Evolutionary conservation across 2,797 vertebrate genomes (phyloP).

Genomic region (Miichthys miiuy): DNA sequence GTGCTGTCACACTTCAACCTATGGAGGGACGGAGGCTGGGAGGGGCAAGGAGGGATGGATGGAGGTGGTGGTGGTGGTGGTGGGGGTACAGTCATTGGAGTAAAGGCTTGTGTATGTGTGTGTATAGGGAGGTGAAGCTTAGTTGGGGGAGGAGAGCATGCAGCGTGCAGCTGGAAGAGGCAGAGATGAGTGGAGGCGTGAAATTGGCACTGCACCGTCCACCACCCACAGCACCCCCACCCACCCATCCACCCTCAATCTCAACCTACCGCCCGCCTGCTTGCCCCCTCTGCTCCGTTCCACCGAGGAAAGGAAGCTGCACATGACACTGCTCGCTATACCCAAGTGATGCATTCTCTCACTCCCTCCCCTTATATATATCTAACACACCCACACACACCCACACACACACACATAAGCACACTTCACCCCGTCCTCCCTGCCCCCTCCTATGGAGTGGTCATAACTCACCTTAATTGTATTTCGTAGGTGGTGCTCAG

Average conservation of each 20-base stretch:
- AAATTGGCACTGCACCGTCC: constrained; percentile 84
- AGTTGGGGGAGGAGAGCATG: constrained; percentile 65
- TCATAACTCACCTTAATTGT: constrained; percentile 89
- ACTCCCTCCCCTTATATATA: constrained; percentile 20
- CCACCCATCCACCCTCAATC: constrained; percentile 33
- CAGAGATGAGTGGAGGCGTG: constrained; percentile 81
- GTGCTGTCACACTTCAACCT: constrained; percentile 65
- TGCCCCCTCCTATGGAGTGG: constrained; percentile 68
- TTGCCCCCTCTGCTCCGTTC: constrained; percentile 48
- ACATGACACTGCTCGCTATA: constrained; percentile 33
- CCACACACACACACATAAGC: constrained; percentile 17
- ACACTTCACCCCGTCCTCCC: constrained; percentile 38
- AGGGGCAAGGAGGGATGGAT: not conserved
- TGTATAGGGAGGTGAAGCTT: constrained; percentile 38
- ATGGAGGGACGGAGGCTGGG: constrained; percentile 44
- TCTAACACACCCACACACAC: constrained; percentile 62
- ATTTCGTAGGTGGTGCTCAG: constrained; percentile 85
- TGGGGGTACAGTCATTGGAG: constrained; percentile 37
- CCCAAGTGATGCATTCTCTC: constrained; percentile 54
- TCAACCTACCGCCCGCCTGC: constrained; percentile 38
- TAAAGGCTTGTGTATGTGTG: constrained; percentile 28
- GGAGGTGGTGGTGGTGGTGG: not conserved
- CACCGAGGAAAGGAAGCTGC: constrained; percentile 27
- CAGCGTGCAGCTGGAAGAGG: constrained; percentile 80
- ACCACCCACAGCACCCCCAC: constrained; percentile 54